Percentiles rank a stretch among this genome's conserved stretches.
phyloP scores from a whole-genome alignment of 2,113 vertebrate species.

The rabbit (Oryctolagus cuniculus) region mOryCun1.1 NC_091434.1:11573001-11573500 shows the following conservation, averaged over 20 bases:
- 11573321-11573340: not conserved
- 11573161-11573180: slow-evolving; percentile 49
- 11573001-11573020: not conserved
- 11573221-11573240: not conserved
- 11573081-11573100: slow-evolving; percentile 67
- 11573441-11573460: not conserved
- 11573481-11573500: not conserved
- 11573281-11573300: not conserved
- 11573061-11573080: slow-evolving; percentile 74
- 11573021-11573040: slow-evolving; percentile 41
- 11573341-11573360: not conserved
- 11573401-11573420: not conserved
- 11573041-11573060: slow-evolving; percentile 58
- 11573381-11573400: not conserved
- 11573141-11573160: slow-evolving; percentile 47
- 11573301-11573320: not conserved
- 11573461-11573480: rapidly evolving
- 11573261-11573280: not conserved
- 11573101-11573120: slow-evolving; percentile 69
- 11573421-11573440: not conserved
- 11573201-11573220: not conserved
- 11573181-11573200: not conserved
- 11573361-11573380: not conserved
- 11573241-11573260: not conserved
- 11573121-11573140: slow-evolving; percentile 52